These are phyloP conservation scores for Drosophila vallismaia DNA, from an alignment of 2,888 invertebrate species.

Conservation along the genomic window DNA sequence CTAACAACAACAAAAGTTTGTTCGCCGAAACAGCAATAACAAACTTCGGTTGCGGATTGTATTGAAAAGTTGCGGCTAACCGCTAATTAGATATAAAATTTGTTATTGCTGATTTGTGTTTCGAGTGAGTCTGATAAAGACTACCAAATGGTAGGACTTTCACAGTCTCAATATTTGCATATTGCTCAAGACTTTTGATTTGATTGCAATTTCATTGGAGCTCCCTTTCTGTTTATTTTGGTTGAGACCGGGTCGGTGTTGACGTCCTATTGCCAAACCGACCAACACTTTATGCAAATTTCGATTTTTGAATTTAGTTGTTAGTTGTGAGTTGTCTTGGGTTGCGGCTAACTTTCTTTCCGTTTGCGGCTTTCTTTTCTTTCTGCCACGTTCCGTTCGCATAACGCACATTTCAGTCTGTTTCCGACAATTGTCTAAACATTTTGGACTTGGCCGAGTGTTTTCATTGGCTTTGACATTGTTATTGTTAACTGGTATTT, in stretches of 20 bases:
- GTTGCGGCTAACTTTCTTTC: constrained; percentile 58
- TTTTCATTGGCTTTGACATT: constrained; percentile 35
- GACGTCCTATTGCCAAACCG: constrained; percentile 57
- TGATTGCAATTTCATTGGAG: constrained; percentile 28
- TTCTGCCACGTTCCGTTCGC: constrained; percentile 47
- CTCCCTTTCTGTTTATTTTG: background rate
- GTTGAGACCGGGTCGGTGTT: constrained; percentile 16
- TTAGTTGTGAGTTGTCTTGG: constrained; percentile 2
- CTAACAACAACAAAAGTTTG: constrained; percentile 71
- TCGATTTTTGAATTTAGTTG: constrained; percentile 33
- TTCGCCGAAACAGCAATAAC: constrained; percentile 52
- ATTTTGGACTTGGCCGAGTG: constrained; percentile 36
- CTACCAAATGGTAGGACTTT: constrained; percentile 34
- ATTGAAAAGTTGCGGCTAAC: constrained; percentile 79
- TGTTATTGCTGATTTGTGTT: constrained; percentile 57
- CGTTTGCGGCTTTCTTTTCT: constrained; percentile 54
- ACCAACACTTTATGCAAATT: constrained; percentile 66
- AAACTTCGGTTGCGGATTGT: constrained; percentile 53
- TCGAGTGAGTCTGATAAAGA: constrained; percentile 12
- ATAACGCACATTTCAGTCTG: constrained; percentile 41
- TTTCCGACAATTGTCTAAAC: constrained; percentile 26
- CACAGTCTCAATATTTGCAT: constrained; percentile 43
- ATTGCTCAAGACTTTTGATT: constrained; percentile 52
- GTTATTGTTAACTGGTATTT: constrained; percentile 63
- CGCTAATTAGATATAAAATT: constrained; percentile 77